Evolutionary conservation across 2,888 invertebrate genomes (phyloP).

Genomic region (Tipula vernalis): DNA sequence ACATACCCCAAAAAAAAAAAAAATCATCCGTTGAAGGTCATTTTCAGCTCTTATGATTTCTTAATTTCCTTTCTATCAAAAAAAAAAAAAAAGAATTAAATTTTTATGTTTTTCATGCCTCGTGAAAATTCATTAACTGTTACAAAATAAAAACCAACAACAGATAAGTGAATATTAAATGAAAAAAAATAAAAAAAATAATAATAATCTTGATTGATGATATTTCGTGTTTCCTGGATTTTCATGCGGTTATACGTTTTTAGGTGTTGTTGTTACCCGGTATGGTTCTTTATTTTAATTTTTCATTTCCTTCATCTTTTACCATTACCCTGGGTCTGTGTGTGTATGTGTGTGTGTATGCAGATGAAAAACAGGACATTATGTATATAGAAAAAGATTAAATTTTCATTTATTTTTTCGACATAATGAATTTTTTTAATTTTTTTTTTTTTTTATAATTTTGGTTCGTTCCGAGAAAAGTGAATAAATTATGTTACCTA

Average conservation of each 20-base stretch:
- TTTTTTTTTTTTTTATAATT: background rate
- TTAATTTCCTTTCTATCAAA: background rate
- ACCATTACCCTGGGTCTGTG: background rate
- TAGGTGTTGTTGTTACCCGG: background rate
- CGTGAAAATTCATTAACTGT: background rate
- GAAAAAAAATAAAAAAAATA: background rate
- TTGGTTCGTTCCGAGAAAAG: background rate
- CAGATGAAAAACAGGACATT: background rate
- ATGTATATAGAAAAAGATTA: background rate
- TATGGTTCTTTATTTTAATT: background rate
- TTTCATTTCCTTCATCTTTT: background rate
- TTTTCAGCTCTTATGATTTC: background rate
- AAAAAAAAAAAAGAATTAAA: background rate
- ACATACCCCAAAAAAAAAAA: background rate
- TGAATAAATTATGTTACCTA: background rate
- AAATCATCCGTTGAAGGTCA: background rate
- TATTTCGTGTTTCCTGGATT: background rate
- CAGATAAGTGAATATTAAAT: conserved; percentile 4
- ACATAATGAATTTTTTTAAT: background rate
- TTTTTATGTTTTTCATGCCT: background rate
- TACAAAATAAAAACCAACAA: background rate
- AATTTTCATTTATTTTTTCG: background rate
- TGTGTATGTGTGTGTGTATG: background rate
- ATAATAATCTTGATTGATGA: background rate
- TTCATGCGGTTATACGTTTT: background rate